A percentile compares a stretch with the other conserved stretches of the same genome.
Evolutionary conservation across 2,113 vertebrate genomes (phyloP).

Genomic region (Pteropus alecto): DNA sequence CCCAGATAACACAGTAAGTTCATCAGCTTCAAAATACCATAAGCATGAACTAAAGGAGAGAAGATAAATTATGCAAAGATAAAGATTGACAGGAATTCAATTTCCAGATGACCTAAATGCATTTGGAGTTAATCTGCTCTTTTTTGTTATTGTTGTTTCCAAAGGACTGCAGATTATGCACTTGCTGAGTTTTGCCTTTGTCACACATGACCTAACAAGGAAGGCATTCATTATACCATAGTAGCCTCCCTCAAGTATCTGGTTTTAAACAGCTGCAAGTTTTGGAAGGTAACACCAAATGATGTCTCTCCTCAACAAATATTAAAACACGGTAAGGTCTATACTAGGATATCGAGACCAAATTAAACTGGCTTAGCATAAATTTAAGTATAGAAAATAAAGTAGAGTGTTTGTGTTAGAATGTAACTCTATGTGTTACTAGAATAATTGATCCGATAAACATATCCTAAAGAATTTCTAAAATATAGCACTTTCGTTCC

Average conservation of each 20-base stretch:
- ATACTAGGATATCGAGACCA: slow-evolving; percentile 3
- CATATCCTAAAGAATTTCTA: background rate
- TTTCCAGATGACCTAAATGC: slow-evolving; percentile 56
- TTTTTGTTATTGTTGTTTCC: slow-evolving; percentile 40
- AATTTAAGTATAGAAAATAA: slow-evolving; percentile 36
- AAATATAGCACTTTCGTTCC: background rate
- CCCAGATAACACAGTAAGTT: slow-evolving; percentile 55
- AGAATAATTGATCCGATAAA: background rate
- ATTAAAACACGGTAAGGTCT: slow-evolving; percentile 25
- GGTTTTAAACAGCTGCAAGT: slow-evolving; percentile 66
- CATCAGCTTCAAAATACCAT: slow-evolving; percentile 60
- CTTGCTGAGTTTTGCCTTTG: slow-evolving; percentile 62
- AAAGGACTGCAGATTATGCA: slow-evolving; percentile 26
- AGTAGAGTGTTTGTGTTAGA: no score
- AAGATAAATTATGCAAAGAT: slow-evolving; percentile 62
- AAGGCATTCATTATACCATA: slow-evolving; percentile 34
- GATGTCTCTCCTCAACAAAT: slow-evolving; percentile 38
- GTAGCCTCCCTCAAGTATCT: slow-evolving; percentile 48
- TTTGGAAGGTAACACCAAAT: slow-evolving; percentile 60
- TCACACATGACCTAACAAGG: slow-evolving; percentile 43
- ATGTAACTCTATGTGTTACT: background rate
- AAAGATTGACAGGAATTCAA: slow-evolving; percentile 69
- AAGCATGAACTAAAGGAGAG: background rate
- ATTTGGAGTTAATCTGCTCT: slow-evolving; percentile 37
- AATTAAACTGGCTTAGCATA: slow-evolving; percentile 34